phyloP scores from a whole-genome alignment of 2,113 vertebrate species.

The Egretta garzetta region DNA sequence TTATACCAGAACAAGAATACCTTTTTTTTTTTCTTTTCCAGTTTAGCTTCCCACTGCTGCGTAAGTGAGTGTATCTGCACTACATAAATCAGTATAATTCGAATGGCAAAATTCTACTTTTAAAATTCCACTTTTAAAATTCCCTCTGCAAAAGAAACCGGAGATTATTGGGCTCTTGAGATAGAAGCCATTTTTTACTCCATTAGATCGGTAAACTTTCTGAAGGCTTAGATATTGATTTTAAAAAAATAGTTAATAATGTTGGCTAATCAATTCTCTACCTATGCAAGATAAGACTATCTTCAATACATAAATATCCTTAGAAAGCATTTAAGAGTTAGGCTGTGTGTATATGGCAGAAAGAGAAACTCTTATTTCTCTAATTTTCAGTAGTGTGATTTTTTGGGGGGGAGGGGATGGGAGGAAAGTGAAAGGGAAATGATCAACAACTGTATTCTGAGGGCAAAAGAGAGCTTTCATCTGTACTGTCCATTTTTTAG shows the following conservation, averaged over 20 bases:
- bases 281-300: not conserved
- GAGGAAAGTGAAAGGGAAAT: not conserved
- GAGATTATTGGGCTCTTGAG: not conserved
- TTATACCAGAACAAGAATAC: not conserved
- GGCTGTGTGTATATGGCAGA: not conserved
- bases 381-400: not conserved
- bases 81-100: not conserved
- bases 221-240: not conserved
- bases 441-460: not conserved
- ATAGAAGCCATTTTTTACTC: not conserved
- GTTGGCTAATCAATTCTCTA: not conserved
- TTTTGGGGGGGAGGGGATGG: accelerated
- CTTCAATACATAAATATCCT: not conserved
- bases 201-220: not conserved
- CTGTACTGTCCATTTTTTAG: not conserved
- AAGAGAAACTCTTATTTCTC: not conserved
- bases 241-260: not conserved
- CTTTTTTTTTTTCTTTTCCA: not conserved
- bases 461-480: not conserved
- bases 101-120: not conserved
- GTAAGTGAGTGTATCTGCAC: not conserved
- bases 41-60: not conserved
- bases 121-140: not conserved
- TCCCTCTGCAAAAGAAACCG: not conserved
- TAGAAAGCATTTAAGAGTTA: not conserved